A percentile compares a stretch with the other conserved stretches of the same genome.
phyloP scores from a whole-genome alignment of 2,888 invertebrate genomes.

The Dicyrtoma fusca region DNA sequence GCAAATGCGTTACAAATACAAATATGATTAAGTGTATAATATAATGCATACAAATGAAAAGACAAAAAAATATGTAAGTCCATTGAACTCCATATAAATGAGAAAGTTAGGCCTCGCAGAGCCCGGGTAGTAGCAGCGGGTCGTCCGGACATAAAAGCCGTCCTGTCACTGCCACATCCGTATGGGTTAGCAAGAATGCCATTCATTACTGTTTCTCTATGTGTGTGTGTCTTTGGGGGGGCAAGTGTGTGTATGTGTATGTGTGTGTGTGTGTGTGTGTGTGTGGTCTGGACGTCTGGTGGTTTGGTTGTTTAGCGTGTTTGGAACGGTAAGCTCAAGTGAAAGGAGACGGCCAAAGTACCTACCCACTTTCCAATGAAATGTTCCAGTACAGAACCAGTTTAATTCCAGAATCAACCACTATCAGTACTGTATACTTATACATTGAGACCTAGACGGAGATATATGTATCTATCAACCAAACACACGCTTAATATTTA shows the following conservation, averaged over 20 bases:
- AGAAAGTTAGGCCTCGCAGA: slow-evolving; percentile 2
- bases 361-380: too few species aligned
- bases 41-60: background rate
- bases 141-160: slow-evolving; percentile 34
- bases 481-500: too few species aligned
- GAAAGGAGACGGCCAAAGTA: too few species aligned
- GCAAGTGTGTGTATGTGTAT: too few species aligned
- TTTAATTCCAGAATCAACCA: too few species aligned
- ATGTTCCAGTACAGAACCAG: too few species aligned
- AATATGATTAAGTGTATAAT: background rate
- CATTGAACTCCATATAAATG: background rate
- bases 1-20: too few species aligned
- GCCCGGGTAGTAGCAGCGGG: slow-evolving; percentile 14
- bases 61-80: background rate
- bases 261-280: background rate
- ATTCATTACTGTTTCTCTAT: slow-evolving; percentile 30
- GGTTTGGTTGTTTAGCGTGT: too few species aligned
- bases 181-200: slow-evolving; percentile 31
- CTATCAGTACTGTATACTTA: too few species aligned
- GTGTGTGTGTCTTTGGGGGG: background rate
- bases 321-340: too few species aligned
- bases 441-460: too few species aligned
- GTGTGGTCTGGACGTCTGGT: background rate
- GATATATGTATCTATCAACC: too few species aligned
- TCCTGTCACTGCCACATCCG: slow-evolving; percentile 36